Evolutionary conservation across 2,888 invertebrate species (phyloP), one percentile per base, ranked within the genome.

Genomic region (Ypsolopha scabrella): DNA sequence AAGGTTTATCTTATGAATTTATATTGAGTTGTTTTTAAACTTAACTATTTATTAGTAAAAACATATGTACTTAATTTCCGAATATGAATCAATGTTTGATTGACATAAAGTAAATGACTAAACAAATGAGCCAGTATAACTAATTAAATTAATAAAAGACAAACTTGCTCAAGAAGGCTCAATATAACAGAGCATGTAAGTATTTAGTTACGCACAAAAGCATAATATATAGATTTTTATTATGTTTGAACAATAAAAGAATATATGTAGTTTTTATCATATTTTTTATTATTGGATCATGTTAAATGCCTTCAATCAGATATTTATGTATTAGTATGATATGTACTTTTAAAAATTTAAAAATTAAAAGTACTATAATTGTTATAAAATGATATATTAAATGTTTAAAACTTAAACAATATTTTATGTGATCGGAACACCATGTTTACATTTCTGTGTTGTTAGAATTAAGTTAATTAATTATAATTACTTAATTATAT

Each of bases 111-210:
- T 47, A 14, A 11, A 47, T 11, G 36, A 47, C 13, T 7, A 36
- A 37, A 14, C 14, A 47, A 47, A 6, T 47, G 49, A 50, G 49
- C 49, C 49, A 41, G 50, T 50, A 50, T 43, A 41, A 14, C 7
- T 46, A 34, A 24, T 24, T 46, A 35, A 35, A 7, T 6, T 7
- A 48, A 13, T 43, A 11, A 37, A 59, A 52, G 55, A 57, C 58
- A 59, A 60, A 62, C 63, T 76, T 81, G 85, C 85, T 85, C 85
- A 85, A 82, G 66, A 61, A 61, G 69, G 80, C 80, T 82, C 75
- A 80, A 47, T 43, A 14, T 14, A 41, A 36, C 11, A 14, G 35
- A 14, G 37, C 36, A 80, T 60, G 6, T 37, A 13, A 37, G 41
- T 41, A 62, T 60, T 56, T 58, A 63, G 41, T 63, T 67, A 66